Conservation (phyloP, 2,888 invertebrate species). For the Eubasilissa splendida region DNA sequence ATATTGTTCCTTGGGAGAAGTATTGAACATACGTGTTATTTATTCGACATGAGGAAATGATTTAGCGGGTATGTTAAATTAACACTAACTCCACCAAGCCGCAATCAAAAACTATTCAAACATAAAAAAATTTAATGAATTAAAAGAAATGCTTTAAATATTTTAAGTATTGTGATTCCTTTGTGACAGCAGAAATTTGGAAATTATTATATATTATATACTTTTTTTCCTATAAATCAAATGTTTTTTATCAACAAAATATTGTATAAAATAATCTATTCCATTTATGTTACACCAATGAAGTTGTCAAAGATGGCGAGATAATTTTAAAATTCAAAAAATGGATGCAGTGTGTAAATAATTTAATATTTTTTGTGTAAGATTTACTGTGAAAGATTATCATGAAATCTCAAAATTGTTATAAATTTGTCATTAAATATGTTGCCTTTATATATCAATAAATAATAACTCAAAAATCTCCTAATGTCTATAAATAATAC, state of each 20-base stretch:
- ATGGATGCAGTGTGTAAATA: constrained; percentile 32
- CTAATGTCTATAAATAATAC: background rate
- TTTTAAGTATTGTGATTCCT: no score
- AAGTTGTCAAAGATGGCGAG: constrained; percentile 8
- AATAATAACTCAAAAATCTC: constrained; percentile 23
- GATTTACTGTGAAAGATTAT: constrained; percentile 39
- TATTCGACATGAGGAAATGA: no score
- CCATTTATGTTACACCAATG: constrained; percentile 15
- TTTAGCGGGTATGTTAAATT: no score
- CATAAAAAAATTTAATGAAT: no score
- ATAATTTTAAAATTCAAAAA: constrained; percentile 32
- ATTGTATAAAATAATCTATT: constrained; percentile 32
- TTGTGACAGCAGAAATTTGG: no score
- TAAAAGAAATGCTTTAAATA: no score
- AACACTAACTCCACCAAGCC: no score
- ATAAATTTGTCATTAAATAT: constrained; percentile 39
- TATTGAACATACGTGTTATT: no score
- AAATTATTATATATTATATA: no score
- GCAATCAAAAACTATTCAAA: no score
- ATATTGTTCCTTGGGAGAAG: no score
- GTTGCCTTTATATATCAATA: constrained; percentile 41
- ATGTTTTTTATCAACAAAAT: constrained; percentile 30
- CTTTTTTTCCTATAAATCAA: constrained; percentile 7
- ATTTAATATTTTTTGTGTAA: constrained; percentile 33
- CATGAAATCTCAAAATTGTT: constrained; percentile 40